Conservation (phyloP, 2,797 vertebrate species). For the Neomorphus geoffroyi region DNA sequence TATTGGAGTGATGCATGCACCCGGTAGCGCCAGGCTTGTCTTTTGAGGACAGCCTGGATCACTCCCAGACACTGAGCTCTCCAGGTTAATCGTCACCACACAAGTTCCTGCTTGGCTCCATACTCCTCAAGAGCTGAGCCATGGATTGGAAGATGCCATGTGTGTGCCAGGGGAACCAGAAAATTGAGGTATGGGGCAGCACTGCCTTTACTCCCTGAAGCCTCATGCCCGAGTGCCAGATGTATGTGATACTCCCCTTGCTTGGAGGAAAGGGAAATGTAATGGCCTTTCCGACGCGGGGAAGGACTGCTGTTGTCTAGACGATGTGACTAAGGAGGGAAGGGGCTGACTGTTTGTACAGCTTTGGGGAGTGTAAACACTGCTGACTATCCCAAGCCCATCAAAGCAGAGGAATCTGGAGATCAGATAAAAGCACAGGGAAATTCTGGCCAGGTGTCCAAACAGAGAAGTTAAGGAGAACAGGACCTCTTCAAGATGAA, state of each 20-base stretch:
- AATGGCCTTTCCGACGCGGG: background rate
- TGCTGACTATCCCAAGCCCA: background rate
- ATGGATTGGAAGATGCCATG: background rate
- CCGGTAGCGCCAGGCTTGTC: background rate
- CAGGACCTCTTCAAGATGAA: background rate
- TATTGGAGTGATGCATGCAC: background rate
- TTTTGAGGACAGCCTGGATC: background rate
- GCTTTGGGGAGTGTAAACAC: conserved; percentile 57
- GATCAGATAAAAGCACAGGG: conserved; percentile 13
- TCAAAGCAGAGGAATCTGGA: conserved; percentile 36
- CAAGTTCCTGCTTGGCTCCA: fast-evolving
- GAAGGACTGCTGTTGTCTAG: conserved; percentile 39
- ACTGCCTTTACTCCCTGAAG: background rate
- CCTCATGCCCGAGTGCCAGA: background rate
- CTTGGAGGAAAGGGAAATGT: conserved; percentile 45
- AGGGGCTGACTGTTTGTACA: conserved; percentile 40
- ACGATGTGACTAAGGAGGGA: conserved; percentile 52
- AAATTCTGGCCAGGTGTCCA: background rate
- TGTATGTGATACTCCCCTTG: background rate
- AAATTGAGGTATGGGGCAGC: background rate
- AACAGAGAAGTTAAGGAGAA: background rate
- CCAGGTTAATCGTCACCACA: fast-evolving
- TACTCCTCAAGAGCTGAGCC: background rate
- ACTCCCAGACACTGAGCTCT: background rate
- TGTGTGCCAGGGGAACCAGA: fast-evolving